Evolutionary conservation across 1,140 invertebrate genomes (phyloP).

Genomic region (Platorchestia sp.): DNA sequence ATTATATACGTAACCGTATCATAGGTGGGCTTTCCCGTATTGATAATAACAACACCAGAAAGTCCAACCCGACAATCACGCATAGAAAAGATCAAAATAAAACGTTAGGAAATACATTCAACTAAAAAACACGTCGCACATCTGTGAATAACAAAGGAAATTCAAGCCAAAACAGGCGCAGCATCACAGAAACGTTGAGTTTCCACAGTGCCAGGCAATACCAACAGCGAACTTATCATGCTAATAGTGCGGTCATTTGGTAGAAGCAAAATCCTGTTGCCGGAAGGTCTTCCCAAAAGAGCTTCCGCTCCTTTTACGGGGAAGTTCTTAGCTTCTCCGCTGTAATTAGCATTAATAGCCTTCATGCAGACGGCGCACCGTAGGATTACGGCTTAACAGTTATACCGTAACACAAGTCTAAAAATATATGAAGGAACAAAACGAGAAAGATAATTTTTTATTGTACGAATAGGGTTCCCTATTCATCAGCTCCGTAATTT

Average conservation of each 20-base stretch:
- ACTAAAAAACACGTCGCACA: no score
- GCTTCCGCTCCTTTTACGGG: neutral
- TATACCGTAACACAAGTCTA: neutral
- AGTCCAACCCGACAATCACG: no score
- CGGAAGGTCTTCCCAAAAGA: conserved; percentile 6
- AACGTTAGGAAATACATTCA: no score
- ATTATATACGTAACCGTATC: no score
- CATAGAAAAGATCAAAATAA: no score
- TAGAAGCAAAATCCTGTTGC: neutral
- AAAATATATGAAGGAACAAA: neutral
- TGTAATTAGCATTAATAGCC: neutral
- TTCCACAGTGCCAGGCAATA: neutral
- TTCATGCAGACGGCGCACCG: neutral
- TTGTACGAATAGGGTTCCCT: no score
- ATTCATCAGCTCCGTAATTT: neutral
- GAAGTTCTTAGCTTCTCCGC: neutral
- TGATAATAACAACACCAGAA: no score
- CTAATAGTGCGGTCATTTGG: neutral
- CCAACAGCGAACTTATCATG: neutral
- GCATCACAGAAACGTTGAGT: neutral
- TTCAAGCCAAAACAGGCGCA: neutral
- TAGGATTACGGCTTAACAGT: neutral
- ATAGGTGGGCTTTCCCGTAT: no score
- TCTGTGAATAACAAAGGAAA: neutral
- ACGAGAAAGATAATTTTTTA: neutral